Evolutionary conservation across 2,797 vertebrate genomes (phyloP), one percentile per base, ranked within the genome.

Genomic region (Scleropages formosus): DNA sequence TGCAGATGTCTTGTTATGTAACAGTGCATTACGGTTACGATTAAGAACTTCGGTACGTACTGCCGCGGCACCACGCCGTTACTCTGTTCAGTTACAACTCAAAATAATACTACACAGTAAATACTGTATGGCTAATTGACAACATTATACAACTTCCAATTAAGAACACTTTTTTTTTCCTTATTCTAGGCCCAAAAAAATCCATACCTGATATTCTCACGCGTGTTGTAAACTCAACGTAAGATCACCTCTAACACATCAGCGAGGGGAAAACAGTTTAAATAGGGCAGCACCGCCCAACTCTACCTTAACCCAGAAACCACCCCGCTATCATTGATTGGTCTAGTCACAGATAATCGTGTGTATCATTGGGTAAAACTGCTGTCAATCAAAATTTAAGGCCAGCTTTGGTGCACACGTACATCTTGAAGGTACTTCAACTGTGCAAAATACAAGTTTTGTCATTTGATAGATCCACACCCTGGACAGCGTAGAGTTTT

Each of bases 241-340:
- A 13, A 58, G 18, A 2, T 77, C 78, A 72, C 22, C 78, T 84
- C 47, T 84, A 84, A 61, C 27, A 70, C 79, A 82, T 80, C 74
- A n/a, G 71, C 59, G 62, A 77, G 78, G 77, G 80, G 16, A 77
- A 75, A 51, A 3, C n/a, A 75, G 78, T 86, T 92, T 90, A 91
- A 88, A 89, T 90, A 90, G 74, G 73, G 20, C 44, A 80, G 79
- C 81, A 87, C 87, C 91, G 82, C 89, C 89, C 89, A 81, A 82
- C 24, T 67, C 76, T 81, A 74, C 82, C 59, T 74, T 74, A 80
- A 81, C 78, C 80, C 46, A 69, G 74, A 79, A 70, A 73, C 76
- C 0, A 60, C 47, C 62, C 47, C 74, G 59, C 47, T 7, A 16
- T 4, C 72, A 80, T 74, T 78, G 71, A 91, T 92, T 91, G 90